Evolutionary conservation across 2,888 invertebrate species (phyloP).

Genomic region (Ophioninae sp.): DNA sequence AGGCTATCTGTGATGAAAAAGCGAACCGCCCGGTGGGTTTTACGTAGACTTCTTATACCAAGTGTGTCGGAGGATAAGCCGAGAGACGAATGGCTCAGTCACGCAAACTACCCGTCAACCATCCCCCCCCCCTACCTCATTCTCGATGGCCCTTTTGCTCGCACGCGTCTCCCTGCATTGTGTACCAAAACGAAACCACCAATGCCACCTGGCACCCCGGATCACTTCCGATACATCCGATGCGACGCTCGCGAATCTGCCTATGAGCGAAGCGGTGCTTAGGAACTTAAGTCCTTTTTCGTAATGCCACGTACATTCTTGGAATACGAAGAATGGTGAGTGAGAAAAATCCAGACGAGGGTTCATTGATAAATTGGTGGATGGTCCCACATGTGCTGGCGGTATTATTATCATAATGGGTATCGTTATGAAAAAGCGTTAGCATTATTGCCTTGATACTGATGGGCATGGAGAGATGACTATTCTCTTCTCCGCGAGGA

Average conservation of each 20-base stretch:
- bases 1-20: slow-evolving; percentile 7
- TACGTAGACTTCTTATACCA: slow-evolving; percentile 39
- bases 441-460: too few relatives aligned
- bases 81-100: slow-evolving; percentile 74
- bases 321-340: not conserved
- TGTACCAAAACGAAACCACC: slow-evolving; percentile 15
- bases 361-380: not conserved
- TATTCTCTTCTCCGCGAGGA: too few relatives aligned
- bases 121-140: not conserved
- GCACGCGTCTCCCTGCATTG: slow-evolving; percentile 2
- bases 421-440: too few relatives aligned
- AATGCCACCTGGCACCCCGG: slow-evolving; percentile 34
- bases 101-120: slow-evolving; percentile 68
- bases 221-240: slow-evolving; percentile 23
- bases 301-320: not conserved
- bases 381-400: not conserved
- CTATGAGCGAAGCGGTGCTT: not conserved
- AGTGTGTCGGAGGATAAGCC: slow-evolving; percentile 73
- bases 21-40: not conserved
- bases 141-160: slow-evolving; percentile 23
- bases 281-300: not conserved
- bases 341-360: not conserved
- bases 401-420: too few relatives aligned
- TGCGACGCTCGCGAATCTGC: not conserved
- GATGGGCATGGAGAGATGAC: too few relatives aligned